A percentile compares a stretch with the other conserved stretches of the same genome.
These are phyloP conservation scores for Acanthis flammea DNA, from an alignment of 2,797 vertebrate species.

Conservation along the genomic window DNA sequence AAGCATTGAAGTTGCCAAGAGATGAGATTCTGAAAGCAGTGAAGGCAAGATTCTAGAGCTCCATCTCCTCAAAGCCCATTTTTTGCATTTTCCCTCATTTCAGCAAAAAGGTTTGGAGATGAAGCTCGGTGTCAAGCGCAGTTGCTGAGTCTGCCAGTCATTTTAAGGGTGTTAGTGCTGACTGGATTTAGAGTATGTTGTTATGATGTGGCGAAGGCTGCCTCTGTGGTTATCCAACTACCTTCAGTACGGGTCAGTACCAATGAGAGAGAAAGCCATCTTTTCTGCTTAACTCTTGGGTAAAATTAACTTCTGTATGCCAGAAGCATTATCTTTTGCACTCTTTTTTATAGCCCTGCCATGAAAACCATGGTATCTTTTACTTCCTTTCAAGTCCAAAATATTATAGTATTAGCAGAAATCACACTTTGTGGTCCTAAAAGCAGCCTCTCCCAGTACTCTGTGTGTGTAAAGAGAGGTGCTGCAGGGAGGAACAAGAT, in stretches of 20 bases:
- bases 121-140: background rate
- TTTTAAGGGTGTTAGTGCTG: background rate
- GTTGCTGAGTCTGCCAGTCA: background rate
- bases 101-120: background rate
- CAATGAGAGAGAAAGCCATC: background rate
- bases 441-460: background rate
- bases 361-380: background rate
- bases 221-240: background rate
- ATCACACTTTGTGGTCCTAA: background rate
- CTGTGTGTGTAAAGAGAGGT: background rate
- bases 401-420: background rate
- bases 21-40: constrained; percentile 6
- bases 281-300: background rate
- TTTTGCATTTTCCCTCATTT: background rate
- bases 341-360: background rate
- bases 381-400: background rate
- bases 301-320: background rate
- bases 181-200: background rate
- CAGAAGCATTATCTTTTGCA: background rate
- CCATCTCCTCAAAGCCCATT: background rate
- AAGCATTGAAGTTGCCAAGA: background rate
- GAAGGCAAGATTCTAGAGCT: background rate
- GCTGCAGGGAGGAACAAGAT: background rate
- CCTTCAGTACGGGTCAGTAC: background rate
- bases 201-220: background rate